Conservation (phyloP, 2,113 vertebrate species). For the Cyanoramphus novaezelandiae region DNA sequence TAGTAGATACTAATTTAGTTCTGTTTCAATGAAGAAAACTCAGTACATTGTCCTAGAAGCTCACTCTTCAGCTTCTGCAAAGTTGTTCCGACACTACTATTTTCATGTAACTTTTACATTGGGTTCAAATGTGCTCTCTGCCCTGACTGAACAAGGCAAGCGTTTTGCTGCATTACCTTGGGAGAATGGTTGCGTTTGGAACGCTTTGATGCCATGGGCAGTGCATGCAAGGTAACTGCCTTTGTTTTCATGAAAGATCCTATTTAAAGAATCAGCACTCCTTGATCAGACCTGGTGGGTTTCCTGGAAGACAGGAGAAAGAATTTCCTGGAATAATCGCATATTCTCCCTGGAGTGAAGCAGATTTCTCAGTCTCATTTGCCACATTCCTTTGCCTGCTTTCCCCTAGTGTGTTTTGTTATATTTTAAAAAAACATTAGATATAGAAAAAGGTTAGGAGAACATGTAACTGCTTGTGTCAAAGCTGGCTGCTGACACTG, state of each 20-base stretch:
- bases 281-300: conserved; percentile 51
- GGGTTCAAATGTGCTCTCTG: rapidly evolving
- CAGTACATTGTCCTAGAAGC: not conserved
- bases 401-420: not conserved
- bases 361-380: not conserved
- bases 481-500: not conserved
- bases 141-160: not conserved
- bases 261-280: conserved; percentile 43
- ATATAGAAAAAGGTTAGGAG: not conserved
- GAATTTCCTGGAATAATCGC: conserved; percentile 53
- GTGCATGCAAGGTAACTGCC: conserved; percentile 35
- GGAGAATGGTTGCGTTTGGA: not conserved
- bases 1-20: not conserved
- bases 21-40: not conserved
- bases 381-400: not conserved
- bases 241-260: conserved; percentile 47
- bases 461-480: not conserved
- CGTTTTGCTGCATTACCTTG: not conserved
- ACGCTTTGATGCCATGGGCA: not conserved
- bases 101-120: not conserved
- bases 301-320: conserved; percentile 59
- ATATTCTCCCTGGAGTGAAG: conserved; percentile 8
- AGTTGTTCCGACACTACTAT: not conserved
- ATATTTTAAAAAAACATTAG: not conserved
- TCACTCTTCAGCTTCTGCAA: not conserved